Base-by-base conservation (phyloP, 1,140 invertebrate genomes). In the Drosophila melanica region DNA sequence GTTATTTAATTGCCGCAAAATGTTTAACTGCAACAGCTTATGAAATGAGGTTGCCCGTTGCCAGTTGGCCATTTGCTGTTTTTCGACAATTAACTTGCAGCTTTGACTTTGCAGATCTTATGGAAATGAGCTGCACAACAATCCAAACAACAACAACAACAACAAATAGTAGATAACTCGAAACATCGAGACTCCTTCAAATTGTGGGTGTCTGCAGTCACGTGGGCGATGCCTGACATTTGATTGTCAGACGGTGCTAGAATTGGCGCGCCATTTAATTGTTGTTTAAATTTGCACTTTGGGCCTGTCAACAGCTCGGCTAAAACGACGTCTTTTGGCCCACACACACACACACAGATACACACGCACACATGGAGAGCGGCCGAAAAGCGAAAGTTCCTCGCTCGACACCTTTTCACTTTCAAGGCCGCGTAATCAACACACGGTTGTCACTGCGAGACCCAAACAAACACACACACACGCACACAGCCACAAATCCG, bases 381-480 rank as follows among this genome's bases (percentile, higher is more conserved):
- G 72, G 65, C 69, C 71, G 78, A 90, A 91, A 91, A 91, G 90
- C 90, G 90, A 91, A 91, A 91, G 90, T 91, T 58, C 23, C 42
- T 45, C 75, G 75, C 53, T 89, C 79, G 79, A 90, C 81, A 91
- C 90, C 82, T 85, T 91, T 91, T 91, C 90, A 90, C 90, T 91
- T 91, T 91, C 90, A 84, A 90, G 79, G 80, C 80, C 80, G 79
- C 82, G 71, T 71, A 87, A 79, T 86, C 82, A 70, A 86, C 79
- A 72, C 70, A 77, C 72, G 50, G 57, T 59, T 84, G 79, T 79
- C 80, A 76, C 72, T 76, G 58, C 18, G 47, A 16, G 45, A 58
- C 75, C 35, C 50, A 47, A 30, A 45, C 58, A 50, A 53, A 62
- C 53, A 55, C 30, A 30, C 33, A 65, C 50, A 16, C 37, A 35